phyloP scores from a whole-genome alignment of 2,888 invertebrate species.

The Tenthredo notha region DNA sequence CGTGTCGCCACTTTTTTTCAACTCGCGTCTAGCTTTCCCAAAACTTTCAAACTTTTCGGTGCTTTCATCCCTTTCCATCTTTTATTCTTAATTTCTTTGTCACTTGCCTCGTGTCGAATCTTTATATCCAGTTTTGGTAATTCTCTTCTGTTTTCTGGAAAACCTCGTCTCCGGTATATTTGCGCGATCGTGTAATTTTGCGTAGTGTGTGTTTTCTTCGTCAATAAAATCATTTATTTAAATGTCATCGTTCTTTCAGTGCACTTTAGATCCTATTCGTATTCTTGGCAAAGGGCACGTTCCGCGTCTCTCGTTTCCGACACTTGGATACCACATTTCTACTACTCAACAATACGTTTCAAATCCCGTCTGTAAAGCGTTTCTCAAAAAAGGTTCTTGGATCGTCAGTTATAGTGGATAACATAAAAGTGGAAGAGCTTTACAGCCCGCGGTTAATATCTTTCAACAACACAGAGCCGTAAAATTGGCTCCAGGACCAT shows the following conservation, averaged over 20 bases:
- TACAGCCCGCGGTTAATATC: not conserved
- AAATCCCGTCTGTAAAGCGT: slow-evolving; percentile 1
- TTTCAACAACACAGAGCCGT: not conserved
- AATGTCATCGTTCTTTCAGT: not conserved
- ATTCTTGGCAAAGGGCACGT: not conserved
- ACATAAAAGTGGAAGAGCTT: not conserved
- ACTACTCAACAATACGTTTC: not conserved
- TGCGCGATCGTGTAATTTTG: not conserved
- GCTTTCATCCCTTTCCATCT: not conserved
- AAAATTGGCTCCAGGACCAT: not conserved
- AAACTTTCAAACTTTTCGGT: not conserved
- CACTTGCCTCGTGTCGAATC: not conserved
- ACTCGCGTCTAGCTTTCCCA: not conserved
- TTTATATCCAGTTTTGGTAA: not conserved
- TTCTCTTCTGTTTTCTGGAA: not conserved
- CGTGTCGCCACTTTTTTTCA: not conserved
- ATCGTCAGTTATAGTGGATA: not conserved
- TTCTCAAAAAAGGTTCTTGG: not conserved
- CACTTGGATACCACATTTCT: not conserved
- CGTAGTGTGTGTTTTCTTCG: not conserved
- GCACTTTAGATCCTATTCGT: not conserved
- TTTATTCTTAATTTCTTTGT: not conserved
- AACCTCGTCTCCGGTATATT: not conserved
- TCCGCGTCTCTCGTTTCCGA: slow-evolving; percentile 1
- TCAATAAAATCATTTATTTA: not conserved